A percentile compares a stretch with the other conserved stretches of the same genome.
Evolutionary conservation across 1,140 invertebrate genomes (phyloP).

Genomic region (Leptinotarsa texana): DNA sequence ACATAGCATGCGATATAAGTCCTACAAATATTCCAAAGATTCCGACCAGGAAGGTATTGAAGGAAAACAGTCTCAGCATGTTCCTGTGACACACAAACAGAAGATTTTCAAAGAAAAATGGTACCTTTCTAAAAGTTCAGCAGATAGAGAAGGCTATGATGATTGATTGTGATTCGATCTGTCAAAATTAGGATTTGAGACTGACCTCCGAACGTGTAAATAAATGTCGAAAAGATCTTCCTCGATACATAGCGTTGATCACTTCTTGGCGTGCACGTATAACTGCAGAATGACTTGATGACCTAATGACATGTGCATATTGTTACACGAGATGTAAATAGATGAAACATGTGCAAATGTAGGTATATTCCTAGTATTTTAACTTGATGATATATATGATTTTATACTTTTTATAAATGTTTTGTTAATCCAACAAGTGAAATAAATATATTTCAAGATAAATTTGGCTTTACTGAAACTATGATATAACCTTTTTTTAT

Average conservation of each 20-base stretch:
- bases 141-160: slow-evolving; percentile 15
- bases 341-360: neutral
- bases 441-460: neutral
- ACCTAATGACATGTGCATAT: neutral
- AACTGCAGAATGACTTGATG: too few species aligned
- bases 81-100: slow-evolving; percentile 46
- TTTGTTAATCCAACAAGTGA: neutral
- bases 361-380: neutral
- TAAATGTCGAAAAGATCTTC: too few species aligned
- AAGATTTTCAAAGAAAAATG: slow-evolving; percentile 49
- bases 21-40: slow-evolving; percentile 28
- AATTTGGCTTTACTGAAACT: too few species aligned
- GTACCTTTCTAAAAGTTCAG: slow-evolving; percentile 41
- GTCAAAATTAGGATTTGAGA: too few species aligned
- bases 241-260: too few species aligned
- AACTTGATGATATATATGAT: neutral
- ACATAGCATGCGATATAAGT: slow-evolving; percentile 25
- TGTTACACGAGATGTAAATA: neutral
- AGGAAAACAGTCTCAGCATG: slow-evolving; percentile 42
- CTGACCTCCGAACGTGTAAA: too few species aligned
- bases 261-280: too few species aligned
- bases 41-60: slow-evolving; percentile 34
- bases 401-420: neutral
- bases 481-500: too few species aligned
- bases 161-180: neutral